Evolutionary conservation across 2,888 invertebrate genomes (phyloP), one percentile per base, ranked within the genome.

Genomic region (Myathropa florea): DNA sequence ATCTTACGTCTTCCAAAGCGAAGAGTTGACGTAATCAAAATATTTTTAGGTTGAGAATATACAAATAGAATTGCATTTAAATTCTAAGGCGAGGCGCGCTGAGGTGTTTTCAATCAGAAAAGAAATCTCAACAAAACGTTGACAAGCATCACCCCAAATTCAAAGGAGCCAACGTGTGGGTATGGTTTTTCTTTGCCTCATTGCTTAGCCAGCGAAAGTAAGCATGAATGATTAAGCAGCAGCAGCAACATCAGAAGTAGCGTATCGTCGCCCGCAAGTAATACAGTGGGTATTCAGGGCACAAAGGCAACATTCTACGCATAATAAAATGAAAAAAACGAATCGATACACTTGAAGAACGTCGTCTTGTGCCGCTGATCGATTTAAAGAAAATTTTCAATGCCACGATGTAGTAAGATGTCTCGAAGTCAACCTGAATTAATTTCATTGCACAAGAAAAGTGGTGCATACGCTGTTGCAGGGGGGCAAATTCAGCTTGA

Each of bases 11-110:
- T 36, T 65, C 28, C 70, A 55, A 78, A 21, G 28, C 10, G 2
- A 64, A 59, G 59, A 6, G 79, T 60, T 79, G 79, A 79, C 71
- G 79, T 79, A 79, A 79, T 79, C 39, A 9, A 46, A 72, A 64
- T 79, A 79, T 79, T 72, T 79, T 79, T 79, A 72, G 72, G 65
- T 64, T 26, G 36, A 46, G n/a, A 46, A n/a, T n/a, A 46, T 46
- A 46, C 46, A 46, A 46, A 46, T 46, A 46, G 46, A 46, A 46
- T 46, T 46, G 46, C 46, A 46, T 46, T 39, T 46, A 46, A 46
- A 46, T 46, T 18, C n/a, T 18, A 46, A 18, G 46, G 6, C 7
- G 18, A 1, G 46, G 18, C 18, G 7, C 46, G 7, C 7, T 46
- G 46, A 18, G 46, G 18, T 46, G 46, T 46, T 18, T 46, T 46